Conservation (phyloP, 1,140 invertebrate species). For the Phymastichus coffea region DNA sequence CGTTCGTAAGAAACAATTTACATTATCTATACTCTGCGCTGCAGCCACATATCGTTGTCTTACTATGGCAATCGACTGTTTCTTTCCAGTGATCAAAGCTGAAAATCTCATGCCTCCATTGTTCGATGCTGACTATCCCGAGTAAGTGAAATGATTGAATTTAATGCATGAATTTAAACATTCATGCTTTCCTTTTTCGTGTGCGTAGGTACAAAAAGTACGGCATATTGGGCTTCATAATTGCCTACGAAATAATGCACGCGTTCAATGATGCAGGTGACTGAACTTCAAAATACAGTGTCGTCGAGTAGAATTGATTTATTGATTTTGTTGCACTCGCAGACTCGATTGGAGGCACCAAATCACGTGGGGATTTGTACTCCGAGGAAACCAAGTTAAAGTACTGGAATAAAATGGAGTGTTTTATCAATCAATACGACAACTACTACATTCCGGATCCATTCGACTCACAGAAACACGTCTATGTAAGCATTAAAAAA, state of each 20-base stretch:
- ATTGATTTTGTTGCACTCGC: no score
- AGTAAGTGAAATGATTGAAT: not conserved
- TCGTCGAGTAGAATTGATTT: no score
- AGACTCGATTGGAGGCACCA: not conserved
- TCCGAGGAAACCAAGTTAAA: not conserved
- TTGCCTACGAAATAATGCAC: constrained; percentile 13
- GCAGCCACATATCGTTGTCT: no score
- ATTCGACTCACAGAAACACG: not conserved
- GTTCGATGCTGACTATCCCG: constrained; percentile 1
- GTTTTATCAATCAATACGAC: constrained; percentile 3
- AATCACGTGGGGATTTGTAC: not conserved
- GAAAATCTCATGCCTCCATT: constrained; percentile 3
- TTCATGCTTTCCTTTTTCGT: no score
- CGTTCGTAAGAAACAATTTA: constrained; percentile 2
- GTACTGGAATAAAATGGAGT: constrained; percentile 6
- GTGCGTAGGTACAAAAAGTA: constrained; percentile 7
- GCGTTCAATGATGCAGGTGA: constrained; percentile 10
- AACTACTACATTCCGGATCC: constrained; percentile 9
- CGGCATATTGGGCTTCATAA: constrained; percentile 5
- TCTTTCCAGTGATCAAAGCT: constrained; percentile 6
- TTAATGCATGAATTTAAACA: no score
- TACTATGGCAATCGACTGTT: no score
- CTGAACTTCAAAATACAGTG: no score
- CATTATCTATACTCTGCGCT: no score
- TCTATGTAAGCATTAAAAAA: constrained; percentile 1